A percentile compares a stretch with the other conserved stretches of the same genome.
Conservation (phyloP, 2,797 vertebrate genomes). For the Salmo trutta region DNA sequence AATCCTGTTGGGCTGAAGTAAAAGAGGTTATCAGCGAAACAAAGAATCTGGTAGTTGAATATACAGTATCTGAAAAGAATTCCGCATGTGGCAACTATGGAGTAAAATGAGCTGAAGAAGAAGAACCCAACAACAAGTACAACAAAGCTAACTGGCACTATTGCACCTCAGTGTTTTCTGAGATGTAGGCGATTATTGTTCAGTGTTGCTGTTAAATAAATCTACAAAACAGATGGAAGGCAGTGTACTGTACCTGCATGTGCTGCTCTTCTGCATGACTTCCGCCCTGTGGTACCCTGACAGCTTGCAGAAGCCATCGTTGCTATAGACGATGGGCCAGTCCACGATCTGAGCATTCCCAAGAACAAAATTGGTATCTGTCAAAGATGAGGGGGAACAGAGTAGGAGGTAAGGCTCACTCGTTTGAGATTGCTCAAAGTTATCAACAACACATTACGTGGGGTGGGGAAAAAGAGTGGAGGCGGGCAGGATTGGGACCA, state of each 20-base stretch:
- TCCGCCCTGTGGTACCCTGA: slow-evolving; percentile 98
- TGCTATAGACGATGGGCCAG: slow-evolving; percentile 99
- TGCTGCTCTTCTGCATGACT: slow-evolving; percentile 99
- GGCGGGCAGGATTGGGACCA: slow-evolving; percentile 11
- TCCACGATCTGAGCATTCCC: slow-evolving; percentile 99
- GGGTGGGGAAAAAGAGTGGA: neutral
- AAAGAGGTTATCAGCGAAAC: neutral
- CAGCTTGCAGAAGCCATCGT: slow-evolving; percentile 98
- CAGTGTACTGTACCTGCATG: slow-evolving; percentile 88
- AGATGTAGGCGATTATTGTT: neutral
- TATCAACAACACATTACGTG: neutral
- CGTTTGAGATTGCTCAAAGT: neutral
- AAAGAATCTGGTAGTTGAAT: neutral
- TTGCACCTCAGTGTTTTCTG: no score
- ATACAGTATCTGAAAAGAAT: no score
- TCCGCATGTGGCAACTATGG: no score
- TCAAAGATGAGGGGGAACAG: slow-evolving; percentile 56
- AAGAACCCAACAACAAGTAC: no score
- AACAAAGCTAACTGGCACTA: no score
- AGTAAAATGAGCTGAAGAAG: no score
- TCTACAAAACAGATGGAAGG: no score
- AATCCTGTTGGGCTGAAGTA: neutral
- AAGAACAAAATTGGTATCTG: slow-evolving; percentile 99
- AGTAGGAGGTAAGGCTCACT: neutral
- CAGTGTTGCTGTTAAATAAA: neutral